phyloP scores from a whole-genome alignment of 2,797 vertebrate genomes.

The Parotocinclus haroldoi region DNA sequence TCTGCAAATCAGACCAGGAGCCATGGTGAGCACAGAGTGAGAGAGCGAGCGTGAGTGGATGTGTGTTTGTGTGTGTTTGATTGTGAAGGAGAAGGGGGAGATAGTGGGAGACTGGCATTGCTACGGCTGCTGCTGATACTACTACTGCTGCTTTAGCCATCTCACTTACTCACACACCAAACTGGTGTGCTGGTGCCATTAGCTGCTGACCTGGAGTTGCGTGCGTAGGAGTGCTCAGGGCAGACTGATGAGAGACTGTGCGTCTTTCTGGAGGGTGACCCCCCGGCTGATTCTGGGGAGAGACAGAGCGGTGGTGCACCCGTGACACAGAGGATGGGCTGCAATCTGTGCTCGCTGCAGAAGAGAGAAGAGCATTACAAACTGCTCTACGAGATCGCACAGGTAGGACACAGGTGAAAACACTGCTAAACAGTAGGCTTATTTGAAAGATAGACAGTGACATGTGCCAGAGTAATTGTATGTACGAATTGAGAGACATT shows the following conservation, averaged over 20 bases:
- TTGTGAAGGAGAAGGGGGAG: slow-evolving; percentile 32
- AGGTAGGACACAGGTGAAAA: slow-evolving; percentile 71
- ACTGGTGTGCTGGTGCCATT: slow-evolving; percentile 22
- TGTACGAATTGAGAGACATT: neutral
- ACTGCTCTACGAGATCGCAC: slow-evolving; percentile 91
- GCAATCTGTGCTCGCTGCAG: slow-evolving; percentile 90
- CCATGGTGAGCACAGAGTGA: slow-evolving; percentile 51
- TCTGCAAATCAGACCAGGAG: slow-evolving; percentile 63
- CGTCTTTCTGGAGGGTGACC: slow-evolving; percentile 87
- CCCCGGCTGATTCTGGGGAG: slow-evolving; percentile 80
- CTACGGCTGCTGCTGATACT: slow-evolving; percentile 43
- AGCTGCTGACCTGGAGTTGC: slow-evolving; percentile 11
- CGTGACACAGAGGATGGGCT: slow-evolving; percentile 83
- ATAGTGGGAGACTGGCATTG: slow-evolving; percentile 55
- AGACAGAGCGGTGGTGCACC: slow-evolving; percentile 61
- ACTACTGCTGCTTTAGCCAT: slow-evolving; percentile 41
- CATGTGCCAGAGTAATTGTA: slow-evolving; percentile 4
- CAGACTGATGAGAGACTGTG: slow-evolving; percentile 93
- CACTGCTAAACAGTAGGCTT: slow-evolving; percentile 31
- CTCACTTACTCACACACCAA: slow-evolving; percentile 23
- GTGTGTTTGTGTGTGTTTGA: slow-evolving; percentile 46
- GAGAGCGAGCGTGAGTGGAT: slow-evolving; percentile 37
- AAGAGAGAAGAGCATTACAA: slow-evolving; percentile 90
- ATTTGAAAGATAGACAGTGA: slow-evolving; percentile 23
- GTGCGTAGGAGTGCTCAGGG: slow-evolving; percentile 67